Percentiles rank a stretch among this genome's conserved stretches.
phyloP scores from a whole-genome alignment of 2,888 invertebrate species.

The Chalcosyrphus nemorum region DNA sequence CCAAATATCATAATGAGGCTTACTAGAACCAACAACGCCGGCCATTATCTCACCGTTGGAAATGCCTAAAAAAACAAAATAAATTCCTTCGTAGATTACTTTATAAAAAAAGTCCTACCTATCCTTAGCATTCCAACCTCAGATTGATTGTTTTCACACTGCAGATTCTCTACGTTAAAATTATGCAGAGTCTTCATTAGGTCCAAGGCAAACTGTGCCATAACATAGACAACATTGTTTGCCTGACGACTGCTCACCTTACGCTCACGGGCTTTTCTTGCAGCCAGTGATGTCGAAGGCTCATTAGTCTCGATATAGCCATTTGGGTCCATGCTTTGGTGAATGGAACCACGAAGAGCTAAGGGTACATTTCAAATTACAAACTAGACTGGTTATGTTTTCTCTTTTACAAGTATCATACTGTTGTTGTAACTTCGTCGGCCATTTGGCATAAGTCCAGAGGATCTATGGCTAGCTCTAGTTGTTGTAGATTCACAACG shows the following conservation, averaged over 20 bases:
- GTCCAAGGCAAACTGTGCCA: constrained; percentile 89
- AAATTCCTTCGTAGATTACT: too few relatives aligned
- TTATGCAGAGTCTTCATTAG: constrained; percentile 86
- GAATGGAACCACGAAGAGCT: constrained; percentile 34
- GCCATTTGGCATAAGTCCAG: constrained; percentile 79
- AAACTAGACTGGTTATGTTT: too few relatives aligned
- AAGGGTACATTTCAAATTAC: not conserved
- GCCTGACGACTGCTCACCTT: constrained; percentile 77
- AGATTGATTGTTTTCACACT: constrained; percentile 80
- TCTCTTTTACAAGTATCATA: constrained; percentile 53
- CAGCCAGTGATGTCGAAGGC: constrained; percentile 56
- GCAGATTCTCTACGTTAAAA: constrained; percentile 85
- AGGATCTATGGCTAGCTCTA: constrained; percentile 77
- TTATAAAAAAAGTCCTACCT: constrained; percentile 64
- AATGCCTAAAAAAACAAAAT: constrained; percentile 91
- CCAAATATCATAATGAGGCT: constrained; percentile 98
- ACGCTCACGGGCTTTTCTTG: constrained; percentile 67
- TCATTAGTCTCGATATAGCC: constrained; percentile 3
- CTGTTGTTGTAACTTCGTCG: constrained; percentile 77
- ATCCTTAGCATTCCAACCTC: constrained; percentile 80
- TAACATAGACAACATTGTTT: constrained; percentile 83
- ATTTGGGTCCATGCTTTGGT: constrained; percentile 46
- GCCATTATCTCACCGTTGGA: constrained; percentile 95
- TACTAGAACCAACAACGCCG: constrained; percentile 96
- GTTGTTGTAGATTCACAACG: constrained; percentile 84